Conservation (phyloP, 2,113 vertebrate species). For the Copsychus sechellarum region DNA sequence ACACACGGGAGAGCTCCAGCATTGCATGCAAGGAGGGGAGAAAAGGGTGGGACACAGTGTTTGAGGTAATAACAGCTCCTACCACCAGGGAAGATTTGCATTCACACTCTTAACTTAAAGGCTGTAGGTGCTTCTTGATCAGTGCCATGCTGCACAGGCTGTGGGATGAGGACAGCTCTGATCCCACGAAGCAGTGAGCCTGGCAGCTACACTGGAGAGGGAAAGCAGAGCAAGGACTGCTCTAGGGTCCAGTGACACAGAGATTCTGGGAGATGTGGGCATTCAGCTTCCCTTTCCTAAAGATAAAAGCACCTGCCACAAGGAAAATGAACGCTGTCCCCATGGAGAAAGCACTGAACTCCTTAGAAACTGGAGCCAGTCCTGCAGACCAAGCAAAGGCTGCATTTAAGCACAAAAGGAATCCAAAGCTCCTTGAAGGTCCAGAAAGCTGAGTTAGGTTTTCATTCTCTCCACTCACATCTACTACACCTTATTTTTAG, state of each 20-base stretch:
- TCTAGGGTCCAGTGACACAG: fast-evolving
- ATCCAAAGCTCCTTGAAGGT: neutral
- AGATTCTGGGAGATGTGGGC: neutral
- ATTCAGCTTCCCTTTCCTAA: neutral
- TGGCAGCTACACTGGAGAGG: fast-evolving
- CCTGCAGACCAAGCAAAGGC: fast-evolving
- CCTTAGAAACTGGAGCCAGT: neutral
- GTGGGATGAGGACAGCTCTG: neutral
- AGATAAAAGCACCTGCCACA: neutral
- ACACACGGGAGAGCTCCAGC: fast-evolving
- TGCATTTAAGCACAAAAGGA: neutral
- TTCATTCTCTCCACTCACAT: neutral
- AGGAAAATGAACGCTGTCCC: neutral
- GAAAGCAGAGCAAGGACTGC: neutral
- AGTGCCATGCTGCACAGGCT: neutral
- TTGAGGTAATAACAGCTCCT: neutral
- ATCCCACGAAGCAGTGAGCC: fast-evolving
- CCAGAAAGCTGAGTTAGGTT: neutral
- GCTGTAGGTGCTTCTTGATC: neutral
- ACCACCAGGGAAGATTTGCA: fast-evolving
- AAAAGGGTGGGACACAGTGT: fast-evolving
- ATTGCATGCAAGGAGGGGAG: fast-evolving
- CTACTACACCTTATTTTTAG: neutral
- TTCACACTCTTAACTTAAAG: fast-evolving
- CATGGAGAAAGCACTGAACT: neutral